phyloP scores from a whole-genome alignment of 2,888 invertebrate species.

The Agrotis clavis region DNA sequence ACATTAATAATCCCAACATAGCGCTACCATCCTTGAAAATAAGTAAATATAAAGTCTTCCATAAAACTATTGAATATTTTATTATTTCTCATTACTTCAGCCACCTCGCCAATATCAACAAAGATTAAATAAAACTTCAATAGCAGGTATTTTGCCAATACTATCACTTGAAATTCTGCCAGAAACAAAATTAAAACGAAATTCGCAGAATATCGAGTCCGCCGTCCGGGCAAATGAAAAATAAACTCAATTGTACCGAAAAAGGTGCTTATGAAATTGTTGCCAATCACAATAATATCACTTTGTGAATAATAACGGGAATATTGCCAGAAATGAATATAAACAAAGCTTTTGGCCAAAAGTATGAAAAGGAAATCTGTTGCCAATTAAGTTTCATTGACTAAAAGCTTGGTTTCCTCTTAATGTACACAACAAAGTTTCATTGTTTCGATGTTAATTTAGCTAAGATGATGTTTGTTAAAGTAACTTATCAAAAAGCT shows the following conservation, averaged over 20 bases:
- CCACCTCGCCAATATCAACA: conserved; percentile 25
- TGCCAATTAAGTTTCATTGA: conserved; percentile 19
- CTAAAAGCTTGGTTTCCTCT: not conserved
- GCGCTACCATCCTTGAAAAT: no score
- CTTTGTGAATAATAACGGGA: conserved; percentile 44
- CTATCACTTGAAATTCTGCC: conserved; percentile 68
- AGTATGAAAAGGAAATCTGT: conserved; percentile 13
- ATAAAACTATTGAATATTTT: not conserved
- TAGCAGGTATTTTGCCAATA: conserved; percentile 59
- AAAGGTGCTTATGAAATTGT: conserved; percentile 63
- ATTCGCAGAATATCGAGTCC: conserved; percentile 66
- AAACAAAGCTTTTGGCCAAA: conserved; percentile 40
- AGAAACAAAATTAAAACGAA: conserved; percentile 68
- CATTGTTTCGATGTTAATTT: conserved; percentile 14
- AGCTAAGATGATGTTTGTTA: not conserved
- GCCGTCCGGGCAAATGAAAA: conserved; percentile 70
- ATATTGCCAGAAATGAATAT: conserved; percentile 41
- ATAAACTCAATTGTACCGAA: conserved; percentile 71
- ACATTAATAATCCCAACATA: no score
- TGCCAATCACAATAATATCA: conserved; percentile 49
- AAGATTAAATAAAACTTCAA: conserved; percentile 48
- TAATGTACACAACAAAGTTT: conserved; percentile 2
- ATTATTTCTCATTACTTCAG: conserved; percentile 25
- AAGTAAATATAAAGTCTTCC: no score
- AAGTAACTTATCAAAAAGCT: not conserved